Conservation (phyloP, 92 coral and sea anemone species). For the Palythoa grandis region DNA sequence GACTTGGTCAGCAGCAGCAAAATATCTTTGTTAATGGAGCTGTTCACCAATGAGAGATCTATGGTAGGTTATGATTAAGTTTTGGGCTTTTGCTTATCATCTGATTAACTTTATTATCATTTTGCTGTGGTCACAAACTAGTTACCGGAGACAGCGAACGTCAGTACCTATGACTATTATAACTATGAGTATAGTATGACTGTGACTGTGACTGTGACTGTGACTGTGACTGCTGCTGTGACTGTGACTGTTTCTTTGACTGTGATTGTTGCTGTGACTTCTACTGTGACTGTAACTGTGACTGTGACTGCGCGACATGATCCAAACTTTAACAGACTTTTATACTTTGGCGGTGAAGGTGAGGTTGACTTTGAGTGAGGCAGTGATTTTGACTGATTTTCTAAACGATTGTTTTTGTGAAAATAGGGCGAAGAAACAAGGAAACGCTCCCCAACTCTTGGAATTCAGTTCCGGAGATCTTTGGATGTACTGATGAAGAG, state of each 20-base stretch:
- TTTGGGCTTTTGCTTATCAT: no score
- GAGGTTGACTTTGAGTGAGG: neutral
- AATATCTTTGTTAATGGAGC: constrained; percentile 68
- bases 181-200: no score
- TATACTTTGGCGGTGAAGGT: no score
- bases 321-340: no score
- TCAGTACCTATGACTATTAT: no score
- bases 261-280: no score
- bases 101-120: no score
- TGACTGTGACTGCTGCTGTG: no score
- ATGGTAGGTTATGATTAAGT: constrained; percentile 66
- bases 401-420: neutral
- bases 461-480: constrained; percentile 92
- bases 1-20: constrained; percentile 83
- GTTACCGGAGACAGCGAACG: neutral
- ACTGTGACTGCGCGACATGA: no score
- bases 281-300: no score
- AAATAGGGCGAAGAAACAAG: constrained; percentile 94
- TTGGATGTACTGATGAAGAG: constrained; percentile 92
- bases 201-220: no score
- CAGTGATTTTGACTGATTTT: neutral
- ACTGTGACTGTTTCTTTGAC: no score
- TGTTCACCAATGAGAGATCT: constrained; percentile 83
- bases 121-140: neutral
- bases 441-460: constrained; percentile 90